These are phyloP conservation scores for Crotalus horridus DNA, from an alignment of 2,113 vertebrate species.

Conservation along the genomic window DNA sequence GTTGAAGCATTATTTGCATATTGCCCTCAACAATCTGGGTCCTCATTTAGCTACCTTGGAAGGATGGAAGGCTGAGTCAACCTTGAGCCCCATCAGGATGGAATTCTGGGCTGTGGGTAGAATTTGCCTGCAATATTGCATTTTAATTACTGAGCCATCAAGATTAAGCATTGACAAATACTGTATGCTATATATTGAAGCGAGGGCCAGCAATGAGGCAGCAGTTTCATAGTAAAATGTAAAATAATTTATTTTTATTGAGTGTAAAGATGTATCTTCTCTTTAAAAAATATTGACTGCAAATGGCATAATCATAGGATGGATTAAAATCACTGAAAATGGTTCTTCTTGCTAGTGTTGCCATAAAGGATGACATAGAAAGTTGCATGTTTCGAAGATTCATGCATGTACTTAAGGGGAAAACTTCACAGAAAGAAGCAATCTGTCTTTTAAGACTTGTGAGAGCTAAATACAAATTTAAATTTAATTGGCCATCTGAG, in stretches of 20 bases:
- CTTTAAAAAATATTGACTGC: constrained; percentile 48
- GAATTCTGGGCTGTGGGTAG: not conserved
- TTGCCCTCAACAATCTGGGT: not conserved
- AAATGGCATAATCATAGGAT: constrained; percentile 23
- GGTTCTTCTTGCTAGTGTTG: constrained; percentile 29
- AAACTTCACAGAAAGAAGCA: not conserved
- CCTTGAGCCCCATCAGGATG: not conserved
- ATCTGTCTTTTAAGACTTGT: not conserved
- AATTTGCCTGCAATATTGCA: not conserved
- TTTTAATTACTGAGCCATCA: too few relatives aligned
- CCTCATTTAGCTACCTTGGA: not conserved
- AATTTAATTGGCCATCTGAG: not conserved
- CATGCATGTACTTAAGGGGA: not conserved
- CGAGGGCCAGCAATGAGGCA: constrained; percentile 43
- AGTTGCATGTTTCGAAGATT: not conserved
- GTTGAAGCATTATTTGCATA: not conserved
- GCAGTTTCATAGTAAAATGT: constrained; percentile 50
- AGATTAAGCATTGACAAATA: constrained; percentile 47
- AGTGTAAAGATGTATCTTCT: constrained; percentile 38
- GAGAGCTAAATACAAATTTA: not conserved
- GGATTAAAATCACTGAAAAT: constrained; percentile 17
- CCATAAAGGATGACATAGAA: not conserved
- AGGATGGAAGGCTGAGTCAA: not conserved
- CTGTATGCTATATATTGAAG: constrained; percentile 42
- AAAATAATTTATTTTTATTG: constrained; percentile 57